Conservation (phyloP, 1,140 invertebrate species). For the Rhagoletis pomonella region DNA sequence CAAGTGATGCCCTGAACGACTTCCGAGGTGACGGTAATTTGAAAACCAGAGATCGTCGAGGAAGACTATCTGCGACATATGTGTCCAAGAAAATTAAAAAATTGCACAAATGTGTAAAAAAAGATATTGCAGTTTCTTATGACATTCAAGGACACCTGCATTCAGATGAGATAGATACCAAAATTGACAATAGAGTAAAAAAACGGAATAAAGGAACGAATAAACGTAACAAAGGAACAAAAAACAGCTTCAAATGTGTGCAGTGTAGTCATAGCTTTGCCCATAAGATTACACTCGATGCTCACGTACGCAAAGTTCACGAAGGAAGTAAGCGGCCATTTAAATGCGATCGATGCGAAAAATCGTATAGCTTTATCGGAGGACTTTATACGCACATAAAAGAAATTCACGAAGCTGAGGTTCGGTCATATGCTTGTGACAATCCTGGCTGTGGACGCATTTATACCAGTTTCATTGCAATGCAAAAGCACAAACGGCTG, state of each 20-base stretch:
- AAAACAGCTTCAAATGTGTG: slow-evolving; percentile 65
- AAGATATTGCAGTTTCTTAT: background rate
- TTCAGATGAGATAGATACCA: background rate
- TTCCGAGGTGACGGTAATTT: background rate
- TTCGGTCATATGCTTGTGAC: slow-evolving; percentile 64
- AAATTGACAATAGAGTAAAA: too few species aligned
- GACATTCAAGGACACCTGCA: background rate
- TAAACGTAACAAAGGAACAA: slow-evolving; percentile 57
- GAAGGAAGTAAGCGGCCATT: slow-evolving; percentile 68
- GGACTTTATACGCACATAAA: slow-evolving; percentile 70
- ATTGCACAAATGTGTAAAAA: background rate
- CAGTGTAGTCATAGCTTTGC: slow-evolving; percentile 66
- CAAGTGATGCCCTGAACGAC: background rate
- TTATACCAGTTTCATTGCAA: slow-evolving; percentile 67
- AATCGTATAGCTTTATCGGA: slow-evolving; percentile 69
- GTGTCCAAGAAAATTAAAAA: background rate
- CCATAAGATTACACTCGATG: slow-evolving; percentile 65
- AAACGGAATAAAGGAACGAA: background rate
- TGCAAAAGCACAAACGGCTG: slow-evolving; percentile 68
- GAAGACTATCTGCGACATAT: background rate
- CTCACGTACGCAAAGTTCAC: slow-evolving; percentile 68
- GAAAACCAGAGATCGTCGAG: background rate
- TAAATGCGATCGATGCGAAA: slow-evolving; percentile 69
- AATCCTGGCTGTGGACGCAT: slow-evolving; percentile 64
- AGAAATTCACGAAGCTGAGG: slow-evolving; percentile 63